Conservation (phyloP, 2,113 vertebrate genomes). For the Burhinus bistriatus region DNA sequence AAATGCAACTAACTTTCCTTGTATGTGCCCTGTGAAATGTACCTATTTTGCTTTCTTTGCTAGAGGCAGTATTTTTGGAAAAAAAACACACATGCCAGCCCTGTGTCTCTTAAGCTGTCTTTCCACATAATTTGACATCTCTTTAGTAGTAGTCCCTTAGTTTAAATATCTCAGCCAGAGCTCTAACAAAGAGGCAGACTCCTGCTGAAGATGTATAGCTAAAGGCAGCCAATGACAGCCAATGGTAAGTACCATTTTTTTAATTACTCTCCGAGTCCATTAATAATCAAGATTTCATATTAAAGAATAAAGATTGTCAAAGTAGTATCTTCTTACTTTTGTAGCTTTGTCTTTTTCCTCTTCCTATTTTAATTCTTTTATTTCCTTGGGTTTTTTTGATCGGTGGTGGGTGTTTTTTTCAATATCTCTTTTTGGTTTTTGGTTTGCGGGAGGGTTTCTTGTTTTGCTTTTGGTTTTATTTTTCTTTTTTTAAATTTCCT, state of each 20-base stretch:
- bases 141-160: neutral
- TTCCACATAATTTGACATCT: neutral
- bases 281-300: neutral
- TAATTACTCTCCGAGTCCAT: neutral
- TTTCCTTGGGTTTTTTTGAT: neutral
- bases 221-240: neutral
- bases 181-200: neutral
- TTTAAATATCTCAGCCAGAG: neutral
- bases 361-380: neutral
- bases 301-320: neutral
- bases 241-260: neutral
- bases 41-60: neutral
- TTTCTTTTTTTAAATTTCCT: neutral
- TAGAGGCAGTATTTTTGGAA: neutral
- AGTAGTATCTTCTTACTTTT: neutral
- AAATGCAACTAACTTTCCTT: neutral
- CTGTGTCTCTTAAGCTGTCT: neutral
- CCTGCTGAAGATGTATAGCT: neutral
- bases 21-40: fast-evolving
- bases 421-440: fast-evolving
- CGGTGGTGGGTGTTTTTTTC: neutral
- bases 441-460: neutral
- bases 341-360: neutral
- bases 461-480: neutral
- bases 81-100: neutral